phyloP scores from a whole-genome alignment of 2,888 invertebrate genomes.

The Trilocha varians region DNA sequence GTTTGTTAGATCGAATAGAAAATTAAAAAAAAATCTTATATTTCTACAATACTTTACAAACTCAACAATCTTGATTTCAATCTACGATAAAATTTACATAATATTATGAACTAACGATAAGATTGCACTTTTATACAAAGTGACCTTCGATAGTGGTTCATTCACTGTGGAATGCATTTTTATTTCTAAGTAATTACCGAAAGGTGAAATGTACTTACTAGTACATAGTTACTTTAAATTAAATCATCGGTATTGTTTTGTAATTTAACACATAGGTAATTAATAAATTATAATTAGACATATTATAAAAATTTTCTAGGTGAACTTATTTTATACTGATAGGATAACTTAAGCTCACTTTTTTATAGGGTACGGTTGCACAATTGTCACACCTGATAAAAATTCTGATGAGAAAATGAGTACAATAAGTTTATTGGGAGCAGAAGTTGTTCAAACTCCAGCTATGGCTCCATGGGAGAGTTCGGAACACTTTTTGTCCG shows the following conservation, averaged over 20 bases:
- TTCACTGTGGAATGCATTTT: too few relatives aligned
- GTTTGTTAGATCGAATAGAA: neutral
- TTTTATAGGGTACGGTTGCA: constrained; percentile 83
- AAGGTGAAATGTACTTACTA: too few relatives aligned
- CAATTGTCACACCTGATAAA: constrained; percentile 97
- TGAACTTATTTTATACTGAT: too few relatives aligned
- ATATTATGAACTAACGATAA: neutral
- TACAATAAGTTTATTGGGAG: constrained; percentile 87
- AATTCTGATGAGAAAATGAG: constrained; percentile 97
- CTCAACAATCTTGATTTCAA: too few relatives aligned
- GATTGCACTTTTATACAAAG: neutral
- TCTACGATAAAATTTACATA: neutral
- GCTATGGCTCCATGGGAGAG: constrained; percentile 24
- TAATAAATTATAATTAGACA: too few relatives aligned
- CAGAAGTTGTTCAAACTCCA: constrained; percentile 91
- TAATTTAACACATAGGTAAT: too few relatives aligned
- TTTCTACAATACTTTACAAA: too few relatives aligned
- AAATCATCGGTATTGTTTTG: too few relatives aligned
- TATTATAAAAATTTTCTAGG: too few relatives aligned
- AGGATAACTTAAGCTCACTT: neutral
- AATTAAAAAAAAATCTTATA: neutral
- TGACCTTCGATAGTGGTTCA: neutral
- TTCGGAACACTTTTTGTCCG: constrained; percentile 88
- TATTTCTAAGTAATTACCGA: too few relatives aligned
- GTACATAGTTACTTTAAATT: too few relatives aligned